Evolutionary conservation across 2,797 vertebrate species (phyloP).

Genomic region (Characodon lateralis): DNA sequence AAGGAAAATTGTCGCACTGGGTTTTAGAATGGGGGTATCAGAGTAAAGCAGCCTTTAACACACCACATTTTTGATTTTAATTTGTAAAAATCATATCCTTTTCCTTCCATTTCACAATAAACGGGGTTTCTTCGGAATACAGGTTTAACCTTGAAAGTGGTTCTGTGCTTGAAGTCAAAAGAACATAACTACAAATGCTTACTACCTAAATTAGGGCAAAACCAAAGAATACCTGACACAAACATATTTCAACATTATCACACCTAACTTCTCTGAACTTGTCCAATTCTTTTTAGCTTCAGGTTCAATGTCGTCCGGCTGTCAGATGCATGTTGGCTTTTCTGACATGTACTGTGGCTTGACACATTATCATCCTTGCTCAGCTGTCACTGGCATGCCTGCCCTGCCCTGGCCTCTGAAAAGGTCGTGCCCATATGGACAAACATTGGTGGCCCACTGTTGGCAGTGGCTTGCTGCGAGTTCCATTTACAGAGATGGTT

Average conservation of each 20-base stretch:
- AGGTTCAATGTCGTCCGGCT: conserved; percentile 63
- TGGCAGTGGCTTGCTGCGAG: conserved; percentile 63
- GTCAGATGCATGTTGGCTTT: conserved; percentile 64
- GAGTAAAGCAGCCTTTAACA: neutral
- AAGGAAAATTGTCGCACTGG: neutral
- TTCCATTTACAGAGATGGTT: conserved; percentile 64
- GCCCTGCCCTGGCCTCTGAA: conserved; percentile 55
- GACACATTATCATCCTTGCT: conserved; percentile 77
- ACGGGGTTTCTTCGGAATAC: conserved; percentile 8
- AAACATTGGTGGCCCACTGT: conserved; percentile 77
- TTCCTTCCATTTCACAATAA: neutral
- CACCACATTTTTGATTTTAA: neutral
- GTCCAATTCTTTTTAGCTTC: conserved; percentile 35
- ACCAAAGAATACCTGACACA: neutral
- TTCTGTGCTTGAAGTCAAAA: neutral
- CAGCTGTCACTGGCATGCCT: conserved; percentile 74
- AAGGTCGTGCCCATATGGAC: conserved; percentile 76
- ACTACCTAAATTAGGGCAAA: neutral
- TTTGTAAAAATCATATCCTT: neutral
- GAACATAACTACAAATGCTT: neutral
- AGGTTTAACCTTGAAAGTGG: conserved; percentile 11
- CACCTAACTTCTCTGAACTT: neutral
- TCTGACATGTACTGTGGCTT: conserved; percentile 67
- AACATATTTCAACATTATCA: neutral
- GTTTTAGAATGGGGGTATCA: neutral